Conservation (phyloP, 2,888 invertebrate species). For the Campoplex capitator region DNA sequence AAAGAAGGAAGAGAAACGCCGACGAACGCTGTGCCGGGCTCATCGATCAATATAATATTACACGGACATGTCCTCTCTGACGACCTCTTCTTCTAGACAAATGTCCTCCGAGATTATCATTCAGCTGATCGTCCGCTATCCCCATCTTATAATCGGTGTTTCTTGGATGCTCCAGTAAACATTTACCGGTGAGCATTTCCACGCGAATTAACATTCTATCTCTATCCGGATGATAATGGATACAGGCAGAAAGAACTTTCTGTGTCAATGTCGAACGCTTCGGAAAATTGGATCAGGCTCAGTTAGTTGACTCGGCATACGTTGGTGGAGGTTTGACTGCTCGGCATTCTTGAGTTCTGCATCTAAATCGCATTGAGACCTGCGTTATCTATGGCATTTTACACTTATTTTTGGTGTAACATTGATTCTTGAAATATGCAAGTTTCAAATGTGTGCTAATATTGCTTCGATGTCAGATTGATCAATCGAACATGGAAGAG, state of each 20-base stretch:
- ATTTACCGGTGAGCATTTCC: constrained; percentile 38
- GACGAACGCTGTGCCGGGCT: background rate
- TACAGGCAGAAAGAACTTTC: too few relatives aligned
- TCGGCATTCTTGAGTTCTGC: background rate
- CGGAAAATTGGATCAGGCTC: background rate
- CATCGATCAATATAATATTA: constrained; percentile 38
- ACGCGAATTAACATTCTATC: constrained; percentile 34
- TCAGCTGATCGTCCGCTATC: constrained; percentile 32
- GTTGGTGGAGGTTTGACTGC: background rate
- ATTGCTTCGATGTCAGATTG: too few relatives aligned
- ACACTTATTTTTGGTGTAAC: too few relatives aligned
- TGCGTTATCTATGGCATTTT: too few relatives aligned
- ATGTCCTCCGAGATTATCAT: constrained; percentile 51
- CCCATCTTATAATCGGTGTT: constrained; percentile 18
- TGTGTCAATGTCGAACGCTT: background rate
- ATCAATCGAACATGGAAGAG: too few relatives aligned
- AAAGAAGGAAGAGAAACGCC: constrained; percentile 4
- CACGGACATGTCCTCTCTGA: constrained; percentile 21
- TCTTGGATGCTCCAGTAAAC: constrained; percentile 42
- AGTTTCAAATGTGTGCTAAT: background rate
- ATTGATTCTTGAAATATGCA: too few relatives aligned
- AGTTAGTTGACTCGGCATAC: background rate
- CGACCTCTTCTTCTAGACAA: constrained; percentile 54
- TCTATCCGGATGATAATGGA: constrained; percentile 13
- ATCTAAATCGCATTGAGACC: background rate